Percentiles rank a stretch among this genome's conserved stretches.
Conservation (phyloP, 2,888 invertebrate genomes). For the Cheilosia vulpina region DNA sequence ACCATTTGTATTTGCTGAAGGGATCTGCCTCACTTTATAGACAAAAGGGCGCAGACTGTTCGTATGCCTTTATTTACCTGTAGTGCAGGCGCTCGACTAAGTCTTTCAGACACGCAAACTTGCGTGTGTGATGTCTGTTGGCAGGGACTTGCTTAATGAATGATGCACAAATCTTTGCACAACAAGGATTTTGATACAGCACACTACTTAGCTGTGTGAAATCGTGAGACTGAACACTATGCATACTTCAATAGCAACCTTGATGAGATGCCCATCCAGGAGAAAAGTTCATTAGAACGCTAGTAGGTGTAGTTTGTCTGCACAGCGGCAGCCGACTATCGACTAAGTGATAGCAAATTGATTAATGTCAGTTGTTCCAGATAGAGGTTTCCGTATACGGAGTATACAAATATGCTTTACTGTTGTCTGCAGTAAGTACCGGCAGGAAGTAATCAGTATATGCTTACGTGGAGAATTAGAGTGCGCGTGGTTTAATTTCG, state of each 20-base stretch:
- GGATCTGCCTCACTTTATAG: slow-evolving; percentile 25
- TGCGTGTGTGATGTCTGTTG: neutral
- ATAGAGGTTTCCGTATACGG: neutral
- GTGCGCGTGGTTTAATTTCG: slow-evolving; percentile 34
- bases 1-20: slow-evolving; percentile 43
- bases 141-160: slow-evolving; percentile 41
- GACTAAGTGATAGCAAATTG: slow-evolving; percentile 32
- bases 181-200: neutral
- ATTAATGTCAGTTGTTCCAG: slow-evolving; percentile 37
- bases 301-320: slow-evolving; percentile 1
- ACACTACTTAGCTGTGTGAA: neutral
- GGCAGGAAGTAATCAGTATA: slow-evolving; percentile 26
- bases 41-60: slow-evolving; percentile 8
- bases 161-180: slow-evolving; percentile 17
- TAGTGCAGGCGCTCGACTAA: neutral
- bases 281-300: slow-evolving; percentile 25
- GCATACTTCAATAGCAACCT: slow-evolving; percentile 36
- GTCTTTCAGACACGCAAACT: neutral
- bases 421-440: neutral
- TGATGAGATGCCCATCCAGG: slow-evolving; percentile 13
- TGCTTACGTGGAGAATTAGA: slow-evolving; percentile 28
- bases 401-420: neutral
- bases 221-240: neutral
- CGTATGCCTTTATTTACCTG: neutral
- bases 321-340: slow-evolving; percentile 5